A percentile compares a stretch with the other conserved stretches of the same genome.
phyloP scores from a whole-genome alignment of 2,888 invertebrate species.

The Aromia moschata region DNA sequence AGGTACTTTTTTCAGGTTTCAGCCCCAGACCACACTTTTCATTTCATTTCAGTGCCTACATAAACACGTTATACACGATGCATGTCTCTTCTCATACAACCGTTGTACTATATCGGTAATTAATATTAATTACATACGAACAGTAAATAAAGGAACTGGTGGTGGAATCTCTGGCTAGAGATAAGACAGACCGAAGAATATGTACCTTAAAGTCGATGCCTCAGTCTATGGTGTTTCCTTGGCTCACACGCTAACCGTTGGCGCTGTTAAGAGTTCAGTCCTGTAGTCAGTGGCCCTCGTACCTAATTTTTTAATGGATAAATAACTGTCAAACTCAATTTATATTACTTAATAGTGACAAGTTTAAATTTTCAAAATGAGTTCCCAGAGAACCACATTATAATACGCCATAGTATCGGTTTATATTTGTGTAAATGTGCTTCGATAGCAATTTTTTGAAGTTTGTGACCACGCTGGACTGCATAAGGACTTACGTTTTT shows the following conservation, averaged over 20 bases:
- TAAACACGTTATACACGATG: too few species aligned
- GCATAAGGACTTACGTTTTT: not conserved
- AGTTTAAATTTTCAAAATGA: constrained; percentile 17
- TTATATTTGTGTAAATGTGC: constrained; percentile 26
- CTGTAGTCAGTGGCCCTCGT: constrained; percentile 7
- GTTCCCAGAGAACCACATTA: constrained; percentile 5
- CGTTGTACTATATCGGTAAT: not conserved
- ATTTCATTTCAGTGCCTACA: too few species aligned
- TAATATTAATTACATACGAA: constrained; percentile 9
- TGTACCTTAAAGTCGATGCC: constrained; percentile 32
- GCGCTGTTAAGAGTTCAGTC: constrained; percentile 1
- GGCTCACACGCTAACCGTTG: constrained; percentile 33
- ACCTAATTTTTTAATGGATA: constrained; percentile 17
- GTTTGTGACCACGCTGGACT: constrained; percentile 27
- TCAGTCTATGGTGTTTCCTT: constrained; percentile 37
- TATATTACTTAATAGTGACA: constrained; percentile 17
- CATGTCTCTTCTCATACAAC: not conserved
- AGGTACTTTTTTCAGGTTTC: too few species aligned
- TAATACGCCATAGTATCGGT: not conserved
- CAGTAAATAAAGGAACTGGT: constrained; percentile 11
- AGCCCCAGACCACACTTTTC: too few species aligned
- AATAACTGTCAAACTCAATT: constrained; percentile 14
- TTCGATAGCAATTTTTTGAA: constrained; percentile 34
- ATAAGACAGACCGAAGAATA: constrained; percentile 38
- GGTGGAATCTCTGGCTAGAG: constrained; percentile 32